phyloP scores from a whole-genome alignment of 1,140 invertebrate species.

The Trissolcus basalis region DNA sequence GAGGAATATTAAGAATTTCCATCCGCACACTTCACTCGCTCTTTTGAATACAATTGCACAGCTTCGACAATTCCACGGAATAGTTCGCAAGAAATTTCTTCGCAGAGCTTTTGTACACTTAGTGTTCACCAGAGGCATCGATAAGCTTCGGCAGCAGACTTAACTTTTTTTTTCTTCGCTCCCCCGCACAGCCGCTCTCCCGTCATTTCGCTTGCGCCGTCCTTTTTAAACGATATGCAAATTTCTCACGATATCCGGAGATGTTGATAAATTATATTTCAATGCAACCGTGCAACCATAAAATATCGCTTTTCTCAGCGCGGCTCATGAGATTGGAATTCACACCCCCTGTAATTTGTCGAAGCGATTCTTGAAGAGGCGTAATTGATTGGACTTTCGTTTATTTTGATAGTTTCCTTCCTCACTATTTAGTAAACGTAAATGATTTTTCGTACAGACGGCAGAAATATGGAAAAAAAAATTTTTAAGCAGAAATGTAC shows the following conservation, averaged over 20 bases:
- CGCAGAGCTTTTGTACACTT: conserved; percentile 46
- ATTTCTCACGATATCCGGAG: conserved; percentile 57
- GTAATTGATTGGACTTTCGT: conserved; percentile 38
- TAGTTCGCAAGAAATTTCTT: conserved; percentile 41
- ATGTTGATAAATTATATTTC: conserved; percentile 64
- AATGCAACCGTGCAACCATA: conserved; percentile 50
- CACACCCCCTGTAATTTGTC: conserved; percentile 44
- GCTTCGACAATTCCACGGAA: conserved; percentile 28
- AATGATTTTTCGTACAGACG: no score
- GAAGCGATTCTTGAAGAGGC: no score
- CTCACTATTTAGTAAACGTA: no score
- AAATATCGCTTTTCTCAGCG: conserved; percentile 46
- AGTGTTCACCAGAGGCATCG: conserved; percentile 23
- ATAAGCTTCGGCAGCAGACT: conserved; percentile 46
- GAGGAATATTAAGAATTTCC: conserved; percentile 45
- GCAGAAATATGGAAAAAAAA: no score
- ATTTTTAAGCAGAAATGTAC: no score
- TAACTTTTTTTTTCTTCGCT: conserved; percentile 50
- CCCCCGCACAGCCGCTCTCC: neutral
- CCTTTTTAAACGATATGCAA: conserved; percentile 55
- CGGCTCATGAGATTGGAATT: conserved; percentile 47
- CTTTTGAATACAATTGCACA: conserved; percentile 32
- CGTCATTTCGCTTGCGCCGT: conserved; percentile 17
- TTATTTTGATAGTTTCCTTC: no score
- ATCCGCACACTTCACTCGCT: conserved; percentile 24